phyloP scores from a whole-genome alignment of 2,888 invertebrate species.

The Leptinotarsa rubiginosa region DNA sequence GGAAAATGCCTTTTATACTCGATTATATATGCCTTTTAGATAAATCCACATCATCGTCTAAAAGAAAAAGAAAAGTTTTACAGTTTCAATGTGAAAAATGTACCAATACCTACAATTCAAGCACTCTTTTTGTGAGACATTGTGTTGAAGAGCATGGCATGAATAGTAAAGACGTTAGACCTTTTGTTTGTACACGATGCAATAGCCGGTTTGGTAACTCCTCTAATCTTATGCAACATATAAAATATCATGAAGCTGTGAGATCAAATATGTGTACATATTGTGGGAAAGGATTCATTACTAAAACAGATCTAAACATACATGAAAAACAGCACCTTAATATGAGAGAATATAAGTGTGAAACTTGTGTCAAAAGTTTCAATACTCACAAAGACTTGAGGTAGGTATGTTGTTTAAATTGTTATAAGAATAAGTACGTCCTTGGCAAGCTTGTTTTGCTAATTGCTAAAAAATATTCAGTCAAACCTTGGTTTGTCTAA shows the following conservation, averaged over 20 bases:
- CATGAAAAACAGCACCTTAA: conserved; percentile 58
- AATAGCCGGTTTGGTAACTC: conserved; percentile 54
- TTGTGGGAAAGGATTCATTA: conserved; percentile 64
- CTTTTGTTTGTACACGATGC: conserved; percentile 55
- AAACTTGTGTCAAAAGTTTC: conserved; percentile 54
- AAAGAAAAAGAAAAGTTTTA: conserved; percentile 38
- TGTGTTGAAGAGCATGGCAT: conserved; percentile 52
- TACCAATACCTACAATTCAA: conserved; percentile 44
- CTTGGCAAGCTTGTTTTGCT: too few relatives aligned
- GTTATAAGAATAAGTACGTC: background rate
- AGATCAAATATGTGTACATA: conserved; percentile 56
- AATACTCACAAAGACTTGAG: conserved; percentile 58
- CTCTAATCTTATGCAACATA: conserved; percentile 54
- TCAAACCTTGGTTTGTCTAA: too few relatives aligned
- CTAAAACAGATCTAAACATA: conserved; percentile 54
- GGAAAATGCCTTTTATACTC: background rate
- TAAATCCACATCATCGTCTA: conserved; percentile 19
- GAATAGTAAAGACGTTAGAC: conserved; percentile 51
- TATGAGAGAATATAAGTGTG: conserved; percentile 55
- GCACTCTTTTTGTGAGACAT: conserved; percentile 50
- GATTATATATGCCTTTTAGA: conserved; percentile 25
- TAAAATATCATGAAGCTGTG: conserved; percentile 56
- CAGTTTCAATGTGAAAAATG: conserved; percentile 51
- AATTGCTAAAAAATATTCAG: too few relatives aligned
- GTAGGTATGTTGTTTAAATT: conserved; percentile 27